Evolutionary conservation across 1,140 invertebrate species (phyloP), one percentile per base, ranked within the genome.

Genomic region (Druon quercuslanigerum): DNA sequence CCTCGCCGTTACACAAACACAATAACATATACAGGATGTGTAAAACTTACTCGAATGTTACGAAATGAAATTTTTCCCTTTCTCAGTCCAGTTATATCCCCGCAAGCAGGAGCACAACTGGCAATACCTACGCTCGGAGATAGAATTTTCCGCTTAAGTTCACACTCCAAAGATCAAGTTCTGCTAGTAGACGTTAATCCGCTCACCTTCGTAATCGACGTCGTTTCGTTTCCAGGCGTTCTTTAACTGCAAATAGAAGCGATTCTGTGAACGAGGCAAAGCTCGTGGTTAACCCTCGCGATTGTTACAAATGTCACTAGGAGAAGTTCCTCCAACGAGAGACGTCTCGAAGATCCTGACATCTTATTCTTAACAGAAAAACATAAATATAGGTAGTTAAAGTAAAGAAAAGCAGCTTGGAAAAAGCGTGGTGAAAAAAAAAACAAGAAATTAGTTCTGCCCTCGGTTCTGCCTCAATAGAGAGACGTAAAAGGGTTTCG

Each of bases 221-320:
- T 66, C 60, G 25, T 66, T 66, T n/a, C 60, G 60, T 66, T 66
- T 46, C 60, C 60, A 66, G 60, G 13, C 40, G 25, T 66, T 66
- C 60, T 66, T 66, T 66, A 66, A 66, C 60, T 66, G 60, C 60
- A 66, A 66, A 66, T 66, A 66, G 60, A 66, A 66, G 46, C 60
- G 60, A 66, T 66, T 66, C 60, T 66, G 25, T 66, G 60, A 66
- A 66, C 33, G 60, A 33, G 33, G n/a, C 33, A 66, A 33, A 66
- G 20, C 25, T 66, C 60, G 60, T 66, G 60, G 60, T 66, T 66
- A 66, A 46, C 25, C 33, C 40, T 66, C 7, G 13, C 33, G 33
- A 66, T 66, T 66, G 60, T 66, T 40, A 66, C 60, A 66, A 66
- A 66, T 66, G 57, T 66, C 57, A 33, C 57, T 33, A 7, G 13